These are phyloP conservation scores for Gerris lacustris DNA, from an alignment of 2,888 invertebrate genomes.

Conservation along the genomic window DNA sequence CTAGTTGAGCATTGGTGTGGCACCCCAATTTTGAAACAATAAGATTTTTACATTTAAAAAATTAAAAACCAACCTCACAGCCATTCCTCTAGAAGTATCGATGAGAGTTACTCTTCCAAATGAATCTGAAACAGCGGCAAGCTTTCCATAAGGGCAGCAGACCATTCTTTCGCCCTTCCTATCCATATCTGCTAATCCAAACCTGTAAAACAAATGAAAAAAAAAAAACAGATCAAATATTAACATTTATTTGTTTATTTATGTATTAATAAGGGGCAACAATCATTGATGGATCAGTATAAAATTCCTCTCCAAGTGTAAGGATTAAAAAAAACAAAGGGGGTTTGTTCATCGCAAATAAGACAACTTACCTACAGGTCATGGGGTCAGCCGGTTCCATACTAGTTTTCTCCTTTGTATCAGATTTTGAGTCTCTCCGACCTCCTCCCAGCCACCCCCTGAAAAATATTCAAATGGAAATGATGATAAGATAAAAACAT, in stretches of 20 bases:
- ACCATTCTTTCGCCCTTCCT: slow-evolving; percentile 62
- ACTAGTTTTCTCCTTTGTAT: slow-evolving; percentile 31
- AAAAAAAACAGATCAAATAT: slow-evolving; percentile 9
- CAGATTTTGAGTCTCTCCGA: slow-evolving; percentile 34
- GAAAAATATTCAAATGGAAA: slow-evolving; percentile 20
- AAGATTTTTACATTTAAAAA: too few relatives aligned
- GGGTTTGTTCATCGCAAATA: not conserved
- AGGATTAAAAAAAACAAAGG: not conserved
- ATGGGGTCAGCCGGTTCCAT: slow-evolving; percentile 47
- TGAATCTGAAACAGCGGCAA: slow-evolving; percentile 72
- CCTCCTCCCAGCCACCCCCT: slow-evolving; percentile 45
- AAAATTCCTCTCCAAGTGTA: too few relatives aligned
- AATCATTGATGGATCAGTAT: not conserved
- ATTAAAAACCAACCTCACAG: slow-evolving; percentile 45
- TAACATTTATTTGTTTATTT: too few relatives aligned
- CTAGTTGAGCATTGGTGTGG: too few relatives aligned
- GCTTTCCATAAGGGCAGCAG: slow-evolving; percentile 63
- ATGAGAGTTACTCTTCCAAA: slow-evolving; percentile 78
- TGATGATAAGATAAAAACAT: not conserved
- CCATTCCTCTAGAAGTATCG: slow-evolving; percentile 65
- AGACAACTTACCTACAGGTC: slow-evolving; percentile 43
- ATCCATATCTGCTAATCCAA: slow-evolving; percentile 66
- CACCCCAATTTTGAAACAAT: too few relatives aligned
- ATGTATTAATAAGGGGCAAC: not conserved
- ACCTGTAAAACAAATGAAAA: slow-evolving; percentile 38